phyloP scores from a whole-genome alignment of 2,113 vertebrate genomes.

The Martes martes region DNA sequence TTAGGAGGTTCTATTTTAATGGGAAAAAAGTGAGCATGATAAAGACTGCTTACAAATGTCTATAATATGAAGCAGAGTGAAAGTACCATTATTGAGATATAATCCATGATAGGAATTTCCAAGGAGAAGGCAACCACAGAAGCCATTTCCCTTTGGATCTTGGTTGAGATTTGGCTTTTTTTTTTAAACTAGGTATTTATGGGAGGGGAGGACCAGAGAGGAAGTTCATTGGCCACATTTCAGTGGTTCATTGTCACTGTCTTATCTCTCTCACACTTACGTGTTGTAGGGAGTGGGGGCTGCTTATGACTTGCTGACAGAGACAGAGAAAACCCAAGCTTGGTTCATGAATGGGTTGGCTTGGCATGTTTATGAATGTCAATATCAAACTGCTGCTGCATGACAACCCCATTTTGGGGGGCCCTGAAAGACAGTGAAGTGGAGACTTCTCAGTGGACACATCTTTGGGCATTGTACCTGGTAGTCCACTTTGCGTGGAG shows the following conservation, averaged over 20 bases:
- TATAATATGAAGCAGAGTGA: neutral
- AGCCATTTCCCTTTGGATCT: neutral
- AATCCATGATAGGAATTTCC: neutral
- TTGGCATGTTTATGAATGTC: neutral
- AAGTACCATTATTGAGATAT: neutral
- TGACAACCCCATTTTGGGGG: neutral
- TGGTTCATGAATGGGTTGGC: neutral
- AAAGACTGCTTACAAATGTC: neutral
- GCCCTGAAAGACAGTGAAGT: neutral
- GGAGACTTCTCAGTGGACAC: neutral
- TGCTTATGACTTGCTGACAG: neutral
- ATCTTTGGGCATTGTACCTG: neutral
- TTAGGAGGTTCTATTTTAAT: constrained; percentile 8
- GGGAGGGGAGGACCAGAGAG: neutral
- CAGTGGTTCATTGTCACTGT: neutral
- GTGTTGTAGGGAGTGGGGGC: neutral
- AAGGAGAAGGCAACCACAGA: neutral
- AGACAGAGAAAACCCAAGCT: neutral
- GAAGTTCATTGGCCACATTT: neutral
- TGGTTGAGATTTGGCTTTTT: neutral
- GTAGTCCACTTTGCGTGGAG: neutral
- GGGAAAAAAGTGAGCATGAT: neutral
- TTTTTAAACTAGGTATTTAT: neutral
- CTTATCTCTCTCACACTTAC: neutral
- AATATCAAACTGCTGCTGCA: too few relatives aligned